Base-by-base conservation (phyloP, 2,113 vertebrate species). In the Nanger granti region DNA sequence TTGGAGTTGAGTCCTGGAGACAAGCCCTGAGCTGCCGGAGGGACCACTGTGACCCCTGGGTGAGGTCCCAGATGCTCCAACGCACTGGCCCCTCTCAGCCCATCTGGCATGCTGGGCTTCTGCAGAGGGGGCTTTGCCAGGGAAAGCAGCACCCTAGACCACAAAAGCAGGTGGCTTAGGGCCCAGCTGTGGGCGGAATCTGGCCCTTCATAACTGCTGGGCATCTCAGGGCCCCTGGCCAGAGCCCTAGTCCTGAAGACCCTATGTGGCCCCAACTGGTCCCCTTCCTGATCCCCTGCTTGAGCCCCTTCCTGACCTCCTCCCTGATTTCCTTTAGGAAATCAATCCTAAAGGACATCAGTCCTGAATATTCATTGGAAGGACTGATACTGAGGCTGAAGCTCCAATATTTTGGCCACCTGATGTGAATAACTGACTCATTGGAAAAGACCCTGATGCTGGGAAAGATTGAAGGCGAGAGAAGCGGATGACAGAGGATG, bases 11-110 rank as follows among this genome's bases (percentile, higher is more conserved):
- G 82, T 73, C 84, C 84, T 20, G 76, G 60, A n/a, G 47, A 55
- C 76, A 62, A 41, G 52, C 13, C 20, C 31, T 31, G 54, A 49
- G 54, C 62, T 83, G 64, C 47, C 29, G 4, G 52, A 31, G 24
- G 54, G 52, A 22, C 44, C 0, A 15, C 31, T 0, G 0, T 2
- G 37, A 29, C 17, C 26, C 31, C 47, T 9, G 8, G 31, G 3
- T 8, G 41, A 15, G 49, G 14, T 41, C 52, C 14, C 18, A 5
- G 41, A 8, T 34, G 22, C n/a, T 47, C 44, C 1, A 12, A 49
- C 15, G 31, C 7, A 0, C 69, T 24, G 69, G 29, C 49, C 66
- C 54, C 37, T 9, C 29, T 37, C 49, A 22, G 66, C 59, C 31
- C 13, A 31, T 31, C 18, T 13, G 18, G 7, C 9, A 2, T 4